A percentile compares a stretch with the other conserved stretches of the same genome.
Conservation (phyloP, 2,888 invertebrate genomes). For the Chrysomela aeneicollis region DNA sequence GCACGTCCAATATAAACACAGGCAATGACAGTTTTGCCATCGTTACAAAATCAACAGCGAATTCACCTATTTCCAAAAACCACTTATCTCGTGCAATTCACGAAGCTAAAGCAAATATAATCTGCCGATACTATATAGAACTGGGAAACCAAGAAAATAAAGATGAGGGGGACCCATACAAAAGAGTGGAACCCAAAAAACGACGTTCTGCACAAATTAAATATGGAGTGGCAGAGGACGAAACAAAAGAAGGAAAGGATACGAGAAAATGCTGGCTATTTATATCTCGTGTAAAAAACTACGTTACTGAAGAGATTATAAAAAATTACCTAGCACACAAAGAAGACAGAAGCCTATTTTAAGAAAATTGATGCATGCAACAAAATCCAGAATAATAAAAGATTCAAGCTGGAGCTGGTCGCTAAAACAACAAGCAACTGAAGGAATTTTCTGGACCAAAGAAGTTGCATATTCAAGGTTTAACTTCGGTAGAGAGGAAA, state of each 20-base stretch:
- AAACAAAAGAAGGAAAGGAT: not conserved
- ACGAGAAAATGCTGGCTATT: not conserved
- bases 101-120: not conserved
- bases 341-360: not conserved
- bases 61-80: not conserved
- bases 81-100: not conserved
- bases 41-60: not conserved
- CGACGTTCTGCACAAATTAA: not conserved
- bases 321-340: not conserved
- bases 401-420: not conserved
- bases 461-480: constrained; percentile 7
- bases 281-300: not conserved
- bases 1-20: not conserved
- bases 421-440: not conserved
- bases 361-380: not conserved
- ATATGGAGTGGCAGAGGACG: not conserved
- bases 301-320: not conserved
- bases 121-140: not conserved
- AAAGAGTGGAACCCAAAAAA: not conserved
- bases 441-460: not conserved
- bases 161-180: not conserved
- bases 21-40: not conserved
- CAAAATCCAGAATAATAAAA: not conserved
- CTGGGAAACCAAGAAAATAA: not conserved
- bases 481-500: not conserved